Evolutionary conservation across 1,140 invertebrate species (phyloP), one percentile per base, ranked within the genome.

Genomic region (Psilanteris sp.): DNA sequence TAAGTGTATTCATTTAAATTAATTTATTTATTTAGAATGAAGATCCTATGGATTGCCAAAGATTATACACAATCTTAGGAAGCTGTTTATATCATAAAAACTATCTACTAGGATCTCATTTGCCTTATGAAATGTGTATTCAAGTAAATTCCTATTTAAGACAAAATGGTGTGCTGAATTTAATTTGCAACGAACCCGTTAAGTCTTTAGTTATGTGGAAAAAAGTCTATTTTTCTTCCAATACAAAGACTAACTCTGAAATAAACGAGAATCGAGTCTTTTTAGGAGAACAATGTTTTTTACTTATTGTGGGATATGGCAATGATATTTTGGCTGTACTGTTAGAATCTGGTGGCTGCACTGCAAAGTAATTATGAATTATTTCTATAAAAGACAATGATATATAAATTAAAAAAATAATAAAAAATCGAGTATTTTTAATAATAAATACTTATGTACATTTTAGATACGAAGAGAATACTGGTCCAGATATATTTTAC

Each of bases 121-220:
- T 95, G 43, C 89, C 91, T 48, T 89, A 92, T 41, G 90, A 92
- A 52, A 92, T 94, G 83, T 87, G 93, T 18, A 89, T 92, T 11
- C 92, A 94, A 80, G 90, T 95, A 2, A 90, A 94, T 81, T 89
- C 91, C 3, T 94, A 91, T 85, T 89, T 94, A 43, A 89, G 91
- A 43, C 89, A 93, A 64, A 91, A 92, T 64, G 93, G 93, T 6
- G 84, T 95, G 37, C 83, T 94, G 9, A 90, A 91, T 80, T 85
- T 95, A 7, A 90, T 92, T 14, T 87, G 85, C 39, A 90, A 90
- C 0, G 92, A 93, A 62, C 88, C 91, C 11, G 87, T 94, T 0
- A 92, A 92, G 46, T 92, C 92, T 55, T 81, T 95, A 13, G 90
- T 95, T n/a, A 84, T 94, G 6, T 95, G 94, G 94, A 92, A 91